A percentile compares a stretch with the other conserved stretches of the same genome.
Evolutionary conservation across 2,113 vertebrate species (phyloP).

Genomic region (Pimephales promelas): DNA sequence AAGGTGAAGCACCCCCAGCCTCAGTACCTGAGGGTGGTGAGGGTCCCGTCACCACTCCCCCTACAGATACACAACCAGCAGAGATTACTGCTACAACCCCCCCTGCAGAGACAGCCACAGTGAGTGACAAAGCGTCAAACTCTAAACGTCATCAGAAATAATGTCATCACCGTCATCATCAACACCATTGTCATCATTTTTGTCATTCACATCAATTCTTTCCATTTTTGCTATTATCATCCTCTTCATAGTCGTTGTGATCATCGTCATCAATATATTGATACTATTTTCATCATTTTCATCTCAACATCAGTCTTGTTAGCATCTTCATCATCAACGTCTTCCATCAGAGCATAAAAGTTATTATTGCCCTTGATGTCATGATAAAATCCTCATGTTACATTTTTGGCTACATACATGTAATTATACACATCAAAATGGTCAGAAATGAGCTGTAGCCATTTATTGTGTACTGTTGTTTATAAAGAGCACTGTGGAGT

Average conservation of each 20-base stretch:
- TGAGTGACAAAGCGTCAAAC: conserved; percentile 73
- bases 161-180: conserved; percentile 8
- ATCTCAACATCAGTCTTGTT: not conserved
- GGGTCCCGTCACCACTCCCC: conserved; percentile 31
- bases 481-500: conserved; percentile 61
- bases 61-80: conserved; percentile 44
- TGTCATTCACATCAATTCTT: not conserved
- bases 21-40: conserved; percentile 42
- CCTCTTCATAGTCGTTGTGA: conserved; percentile 10
- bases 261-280: not conserved
- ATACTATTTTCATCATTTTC: not conserved
- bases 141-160: conserved; percentile 20
- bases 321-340: not conserved
- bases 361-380: not conserved
- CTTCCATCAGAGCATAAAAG: not conserved
- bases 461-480: conserved; percentile 48
- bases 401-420: not conserved
- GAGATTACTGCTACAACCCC: conserved; percentile 45
- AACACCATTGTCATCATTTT: conserved; percentile 10
- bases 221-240: conserved; percentile 8
- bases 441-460: conserved; percentile 2
- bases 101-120: conserved; percentile 76
- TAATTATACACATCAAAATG: not conserved
- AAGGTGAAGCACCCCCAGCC: conserved; percentile 42
- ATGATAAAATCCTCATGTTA: not conserved